These are phyloP conservation scores for Atrichornis clamosus DNA, from an alignment of 2,113 vertebrate genomes.

Conservation along the genomic window DNA sequence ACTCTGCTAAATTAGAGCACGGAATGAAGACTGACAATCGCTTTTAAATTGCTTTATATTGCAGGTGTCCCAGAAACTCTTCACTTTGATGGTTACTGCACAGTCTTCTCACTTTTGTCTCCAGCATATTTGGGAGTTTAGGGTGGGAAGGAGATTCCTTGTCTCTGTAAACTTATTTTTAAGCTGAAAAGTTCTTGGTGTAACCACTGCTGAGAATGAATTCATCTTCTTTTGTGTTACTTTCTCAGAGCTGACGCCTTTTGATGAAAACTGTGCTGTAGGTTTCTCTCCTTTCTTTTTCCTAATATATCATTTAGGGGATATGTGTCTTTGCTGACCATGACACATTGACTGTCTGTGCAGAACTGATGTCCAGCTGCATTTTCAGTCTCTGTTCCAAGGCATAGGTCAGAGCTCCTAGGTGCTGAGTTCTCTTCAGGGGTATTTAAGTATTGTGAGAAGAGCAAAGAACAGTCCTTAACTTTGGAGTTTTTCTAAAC, in stretches of 20 bases:
- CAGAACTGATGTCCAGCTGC: neutral
- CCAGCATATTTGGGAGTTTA: neutral
- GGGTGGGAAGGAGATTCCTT: neutral
- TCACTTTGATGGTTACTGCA: neutral
- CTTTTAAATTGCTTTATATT: neutral
- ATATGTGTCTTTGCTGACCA: fast-evolving
- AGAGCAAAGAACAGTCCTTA: neutral
- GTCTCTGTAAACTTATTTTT: neutral
- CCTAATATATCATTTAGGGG: neutral
- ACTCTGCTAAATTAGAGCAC: neutral
- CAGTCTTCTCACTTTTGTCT: neutral
- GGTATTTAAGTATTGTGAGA: neutral
- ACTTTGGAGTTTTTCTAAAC: neutral
- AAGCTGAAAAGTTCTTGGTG: neutral
- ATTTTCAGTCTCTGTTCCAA: neutral
- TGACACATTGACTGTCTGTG: neutral
- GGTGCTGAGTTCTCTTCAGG: neutral
- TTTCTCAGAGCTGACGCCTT: neutral
- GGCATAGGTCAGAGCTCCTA: neutral
- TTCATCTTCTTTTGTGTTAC: neutral
- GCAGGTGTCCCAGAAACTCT: neutral
- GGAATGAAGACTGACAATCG: neutral
- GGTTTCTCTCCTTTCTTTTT: neutral
- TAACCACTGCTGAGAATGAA: neutral
- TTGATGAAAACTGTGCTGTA: neutral